Conservation (phyloP, 2,888 invertebrate species). For the Melanchra persicariae region DNA sequence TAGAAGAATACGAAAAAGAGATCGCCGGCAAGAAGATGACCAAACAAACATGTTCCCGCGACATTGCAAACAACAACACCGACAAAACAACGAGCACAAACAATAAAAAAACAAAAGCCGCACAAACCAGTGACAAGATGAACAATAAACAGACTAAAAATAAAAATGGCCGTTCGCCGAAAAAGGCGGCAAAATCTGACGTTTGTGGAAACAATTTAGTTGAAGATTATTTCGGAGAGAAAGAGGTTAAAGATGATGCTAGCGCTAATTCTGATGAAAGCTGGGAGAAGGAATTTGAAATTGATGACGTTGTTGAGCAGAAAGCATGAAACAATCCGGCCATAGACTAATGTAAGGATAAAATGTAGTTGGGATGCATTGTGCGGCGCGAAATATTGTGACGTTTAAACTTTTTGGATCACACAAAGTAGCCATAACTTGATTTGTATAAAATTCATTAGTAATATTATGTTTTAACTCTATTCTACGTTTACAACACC, state of each 20-base stretch:
- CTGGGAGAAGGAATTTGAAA: constrained; percentile 92
- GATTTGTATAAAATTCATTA: background rate
- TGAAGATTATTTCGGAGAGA: constrained; percentile 90
- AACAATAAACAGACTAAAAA: constrained; percentile 73
- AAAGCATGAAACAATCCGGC: constrained; percentile 78
- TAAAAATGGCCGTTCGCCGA: constrained; percentile 79
- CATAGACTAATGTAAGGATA: constrained; percentile 66
- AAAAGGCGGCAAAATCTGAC: constrained; percentile 81
- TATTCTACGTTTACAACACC: constrained; percentile 1
- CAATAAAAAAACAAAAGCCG: constrained; percentile 70
- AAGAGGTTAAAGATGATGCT: constrained; percentile 85
- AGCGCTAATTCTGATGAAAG: constrained; percentile 90
- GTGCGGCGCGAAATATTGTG: constrained; percentile 58
- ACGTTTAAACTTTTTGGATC: constrained; percentile 15
- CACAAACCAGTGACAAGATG: constrained; percentile 78
- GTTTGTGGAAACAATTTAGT: constrained; percentile 88
- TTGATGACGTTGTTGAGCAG: constrained; percentile 80
- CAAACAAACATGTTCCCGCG: constrained; percentile 76
- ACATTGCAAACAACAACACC: constrained; percentile 82
- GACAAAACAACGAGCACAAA: constrained; percentile 75
- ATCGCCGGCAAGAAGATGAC: constrained; percentile 85
- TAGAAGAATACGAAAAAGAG: constrained; percentile 93
- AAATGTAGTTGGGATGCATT: constrained; percentile 56
- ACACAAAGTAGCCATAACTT: constrained; percentile 22
- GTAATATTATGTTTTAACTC: background rate